A percentile compares a stretch with the other conserved stretches of the same genome.
Conservation (phyloP, 2,888 invertebrate species). For the Linnaemya tessellans region DNA sequence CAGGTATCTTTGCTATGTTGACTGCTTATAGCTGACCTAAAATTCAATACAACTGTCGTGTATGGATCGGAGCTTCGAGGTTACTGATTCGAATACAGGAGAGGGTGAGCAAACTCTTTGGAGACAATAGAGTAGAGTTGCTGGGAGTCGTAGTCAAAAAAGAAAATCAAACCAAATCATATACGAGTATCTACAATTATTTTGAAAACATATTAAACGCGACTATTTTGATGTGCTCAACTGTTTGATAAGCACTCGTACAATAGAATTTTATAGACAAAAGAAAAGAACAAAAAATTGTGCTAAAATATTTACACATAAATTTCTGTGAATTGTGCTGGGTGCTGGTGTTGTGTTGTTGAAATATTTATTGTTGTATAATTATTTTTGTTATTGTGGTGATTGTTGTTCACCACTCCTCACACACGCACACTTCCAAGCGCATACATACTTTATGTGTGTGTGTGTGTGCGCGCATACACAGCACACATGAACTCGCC, state of each 20-base stretch:
- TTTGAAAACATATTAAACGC: not conserved
- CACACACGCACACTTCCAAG: not conserved
- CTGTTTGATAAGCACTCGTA: conserved; percentile 6
- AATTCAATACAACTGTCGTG: no score
- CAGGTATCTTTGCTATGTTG: no score
- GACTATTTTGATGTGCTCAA: not conserved
- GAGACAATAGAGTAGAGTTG: no score
- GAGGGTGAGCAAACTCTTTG: no score
- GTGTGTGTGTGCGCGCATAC: not conserved
- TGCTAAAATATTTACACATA: conserved; percentile 24
- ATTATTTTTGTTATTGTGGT: conserved; percentile 58
- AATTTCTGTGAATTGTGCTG: not conserved
- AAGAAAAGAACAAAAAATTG: not conserved
- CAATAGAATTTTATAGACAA: conserved; percentile 32
- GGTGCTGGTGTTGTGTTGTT: conserved; percentile 35
- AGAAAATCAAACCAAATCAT: not conserved
- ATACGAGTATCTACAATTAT: not conserved
- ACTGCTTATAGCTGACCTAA: no score
- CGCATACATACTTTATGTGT: not conserved
- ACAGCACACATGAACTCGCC: not conserved
- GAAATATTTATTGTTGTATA: conserved; percentile 65
- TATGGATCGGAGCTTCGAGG: no score
- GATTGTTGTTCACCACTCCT: conserved; percentile 23
- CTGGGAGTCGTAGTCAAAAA: no score
- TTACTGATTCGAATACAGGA: no score